A percentile compares a stretch with the other conserved stretches of the same genome.
These are phyloP conservation scores for Furnarius figulus DNA, from an alignment of 2,113 vertebrate genomes.

Conservation along the genomic window DNA sequence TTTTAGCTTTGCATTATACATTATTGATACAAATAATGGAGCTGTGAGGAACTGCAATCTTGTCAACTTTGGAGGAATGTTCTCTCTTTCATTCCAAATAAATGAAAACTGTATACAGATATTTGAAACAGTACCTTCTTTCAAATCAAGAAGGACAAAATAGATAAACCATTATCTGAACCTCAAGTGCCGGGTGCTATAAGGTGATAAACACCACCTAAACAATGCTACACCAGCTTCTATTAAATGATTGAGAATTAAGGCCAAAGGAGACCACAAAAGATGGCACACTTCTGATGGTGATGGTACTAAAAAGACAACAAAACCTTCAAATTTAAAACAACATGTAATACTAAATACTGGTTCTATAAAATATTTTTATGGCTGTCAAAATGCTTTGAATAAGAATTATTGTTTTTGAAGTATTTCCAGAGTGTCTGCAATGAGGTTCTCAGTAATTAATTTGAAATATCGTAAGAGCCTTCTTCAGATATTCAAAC, in stretches of 20 bases:
- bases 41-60: not conserved
- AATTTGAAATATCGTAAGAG: not conserved
- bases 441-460: not conserved
- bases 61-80: constrained; percentile 27
- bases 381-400: not conserved
- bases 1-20: constrained; percentile 27
- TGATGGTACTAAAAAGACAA: not conserved
- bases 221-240: not conserved
- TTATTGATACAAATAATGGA: constrained; percentile 48
- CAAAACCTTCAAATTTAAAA: not conserved
- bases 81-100: constrained; percentile 3
- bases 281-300: not conserved
- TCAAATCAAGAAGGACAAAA: constrained; percentile 2
- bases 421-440: not conserved
- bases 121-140: constrained; percentile 36
- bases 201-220: not conserved
- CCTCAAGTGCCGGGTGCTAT: not conserved
- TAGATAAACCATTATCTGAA: not conserved
- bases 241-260: not conserved
- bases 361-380: not conserved
- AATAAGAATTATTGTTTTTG: not conserved
- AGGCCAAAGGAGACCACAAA: not conserved
- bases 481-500: not conserved
- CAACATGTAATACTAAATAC: not conserved
- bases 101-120: not conserved